Evolutionary conservation across 2,888 invertebrate species (phyloP).

Genomic region (Deilephila elpenor): DNA sequence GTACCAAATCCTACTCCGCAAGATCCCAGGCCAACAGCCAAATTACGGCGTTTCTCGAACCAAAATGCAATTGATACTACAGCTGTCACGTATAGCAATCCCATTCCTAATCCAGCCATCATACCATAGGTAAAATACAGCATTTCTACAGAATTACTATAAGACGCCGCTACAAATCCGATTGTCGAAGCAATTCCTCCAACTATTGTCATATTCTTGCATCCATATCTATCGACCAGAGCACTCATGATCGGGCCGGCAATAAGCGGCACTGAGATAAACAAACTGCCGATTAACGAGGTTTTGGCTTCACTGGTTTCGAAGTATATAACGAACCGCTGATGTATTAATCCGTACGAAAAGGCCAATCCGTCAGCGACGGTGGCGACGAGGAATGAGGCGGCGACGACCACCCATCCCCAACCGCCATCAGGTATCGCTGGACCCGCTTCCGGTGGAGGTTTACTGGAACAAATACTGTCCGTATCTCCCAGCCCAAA

Average conservation of each 20-base stretch:
- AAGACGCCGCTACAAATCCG: conserved; percentile 91
- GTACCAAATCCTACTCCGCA: conserved; percentile 96
- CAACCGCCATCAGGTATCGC: conserved; percentile 94
- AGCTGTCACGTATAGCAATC: conserved; percentile 93
- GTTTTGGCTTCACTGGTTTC: conserved; percentile 92
- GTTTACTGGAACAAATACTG: conserved; percentile 76
- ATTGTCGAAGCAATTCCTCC: conserved; percentile 89
- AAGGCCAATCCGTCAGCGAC: conserved; percentile 97
- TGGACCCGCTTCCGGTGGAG: conserved; percentile 72
- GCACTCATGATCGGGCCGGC: conserved; percentile 94
- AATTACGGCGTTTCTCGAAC: conserved; percentile 94
- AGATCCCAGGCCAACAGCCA: conserved; percentile 94
- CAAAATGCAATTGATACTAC: conserved; percentile 96
- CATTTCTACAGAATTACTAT: conserved; percentile 89
- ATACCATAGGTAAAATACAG: conserved; percentile 93
- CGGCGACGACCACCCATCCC: conserved; percentile 95
- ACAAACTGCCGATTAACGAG: conserved; percentile 94
- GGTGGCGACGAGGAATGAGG: conserved; percentile 93
- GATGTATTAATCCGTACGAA: conserved; percentile 95
- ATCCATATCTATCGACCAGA: conserved; percentile 93
- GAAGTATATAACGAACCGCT: conserved; percentile 91
- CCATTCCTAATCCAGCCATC: conserved; percentile 93
- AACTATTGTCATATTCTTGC: conserved; percentile 89
- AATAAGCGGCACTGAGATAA: conserved; percentile 94
- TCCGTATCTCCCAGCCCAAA: conserved; percentile 81